Base-by-base conservation (phyloP, 2,797 vertebrate genomes). In the Ara ararauna region DNA sequence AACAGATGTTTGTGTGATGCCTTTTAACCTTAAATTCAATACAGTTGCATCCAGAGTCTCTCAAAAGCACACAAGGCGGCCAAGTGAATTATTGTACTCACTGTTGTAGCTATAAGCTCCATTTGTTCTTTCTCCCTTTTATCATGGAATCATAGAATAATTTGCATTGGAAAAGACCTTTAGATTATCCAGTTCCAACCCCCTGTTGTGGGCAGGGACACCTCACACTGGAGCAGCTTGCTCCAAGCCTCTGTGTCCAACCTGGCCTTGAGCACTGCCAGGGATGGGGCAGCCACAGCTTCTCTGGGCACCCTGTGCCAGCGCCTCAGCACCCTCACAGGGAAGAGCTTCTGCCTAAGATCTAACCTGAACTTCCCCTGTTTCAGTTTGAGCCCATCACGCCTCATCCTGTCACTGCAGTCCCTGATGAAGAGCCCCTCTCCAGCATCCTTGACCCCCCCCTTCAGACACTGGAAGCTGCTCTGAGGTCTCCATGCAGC, bases 1-100 rank as follows among this genome's bases (percentile, higher is more conserved):
- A 22, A 34, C 62, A 34, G 67, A 11, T 0, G 14, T 22, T 56
- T 20, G 48, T 9, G 8, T 3, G 2, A 27, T 20, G 15, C 26
- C 29, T 22, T 32, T 51, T 79, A 60, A 60, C 56, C 23, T 60
- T 36, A 50, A 61, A 7, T 3, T 1, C 8, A 7, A 11, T 6
- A 3, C 13, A 4, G 3, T 13, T 17, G 34, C 29, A 17, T 10
- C 27, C 12, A 3, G 61, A 11, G 45, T 4, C 78, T 27, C 76
- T 7, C 22, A 21, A 5, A 36, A 5, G 18, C 51, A 3, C 34
- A 2, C 23, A 3, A 13, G 38, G 73, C 54, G 2, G 42, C 4
- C 0, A 22, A 11, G 54, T 5, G 5, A 30, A 42, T 13, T 3
- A 0, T 13, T 16, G 24, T 6, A 4, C 13, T 51, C 0, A 0